Evolutionary conservation across 2,797 vertebrate genomes (phyloP).

Genomic region (Onychomys arenicola): DNA sequence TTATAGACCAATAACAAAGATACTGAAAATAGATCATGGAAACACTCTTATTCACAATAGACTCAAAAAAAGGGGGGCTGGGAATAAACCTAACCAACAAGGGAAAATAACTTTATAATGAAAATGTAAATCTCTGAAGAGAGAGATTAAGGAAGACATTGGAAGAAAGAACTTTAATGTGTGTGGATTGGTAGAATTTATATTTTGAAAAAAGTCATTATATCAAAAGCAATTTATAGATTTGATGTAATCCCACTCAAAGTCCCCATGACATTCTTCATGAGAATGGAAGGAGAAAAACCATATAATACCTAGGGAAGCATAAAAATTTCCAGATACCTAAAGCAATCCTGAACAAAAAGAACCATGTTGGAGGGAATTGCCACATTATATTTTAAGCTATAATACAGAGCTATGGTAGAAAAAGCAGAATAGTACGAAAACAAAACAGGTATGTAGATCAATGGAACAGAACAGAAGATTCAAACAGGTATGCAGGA

Average conservation of each 20-base stretch:
- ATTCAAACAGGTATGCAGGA: neutral
- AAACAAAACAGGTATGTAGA: neutral
- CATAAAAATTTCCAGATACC: neutral
- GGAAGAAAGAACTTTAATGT: neutral
- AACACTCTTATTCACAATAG: neutral
- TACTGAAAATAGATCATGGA: neutral
- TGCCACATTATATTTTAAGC: neutral
- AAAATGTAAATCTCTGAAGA: neutral
- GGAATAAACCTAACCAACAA: neutral
- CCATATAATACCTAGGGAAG: neutral
- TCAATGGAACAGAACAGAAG: neutral
- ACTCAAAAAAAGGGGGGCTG: neutral
- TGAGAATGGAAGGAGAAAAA: neutral
- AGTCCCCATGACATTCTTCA: neutral
- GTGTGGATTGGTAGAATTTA: neutral
- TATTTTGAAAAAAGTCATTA: neutral
- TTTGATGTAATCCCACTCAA: neutral
- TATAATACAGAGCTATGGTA: no score
- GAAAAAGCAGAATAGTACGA: neutral
- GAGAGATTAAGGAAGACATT: neutral
- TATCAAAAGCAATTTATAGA: neutral
- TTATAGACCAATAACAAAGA: neutral
- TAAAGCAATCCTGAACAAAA: neutral
- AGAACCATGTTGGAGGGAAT: neutral
- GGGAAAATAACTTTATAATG: neutral